phyloP scores from a whole-genome alignment of 2,888 invertebrate species.

The Meliscaeva auricollis region DNA sequence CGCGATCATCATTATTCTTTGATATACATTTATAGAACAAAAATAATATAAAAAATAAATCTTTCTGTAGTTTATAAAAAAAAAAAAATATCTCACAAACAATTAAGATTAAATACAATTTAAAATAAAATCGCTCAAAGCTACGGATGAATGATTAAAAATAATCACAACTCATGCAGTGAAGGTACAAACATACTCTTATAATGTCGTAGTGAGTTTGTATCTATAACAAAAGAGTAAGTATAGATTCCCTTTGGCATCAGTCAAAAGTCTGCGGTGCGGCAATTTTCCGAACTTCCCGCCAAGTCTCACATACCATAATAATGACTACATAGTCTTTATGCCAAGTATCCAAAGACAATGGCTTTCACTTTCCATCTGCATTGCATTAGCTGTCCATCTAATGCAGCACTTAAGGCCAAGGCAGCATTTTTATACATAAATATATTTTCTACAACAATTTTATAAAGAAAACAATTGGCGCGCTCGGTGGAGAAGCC shows the following conservation, averaged over 20 bases:
- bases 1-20: slow-evolving; percentile 3
- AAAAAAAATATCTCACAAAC: slow-evolving; percentile 62
- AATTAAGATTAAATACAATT: slow-evolving; percentile 72
- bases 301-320: slow-evolving; percentile 20
- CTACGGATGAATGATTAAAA: slow-evolving; percentile 73
- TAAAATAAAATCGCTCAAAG: slow-evolving; percentile 70
- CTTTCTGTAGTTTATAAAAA: background rate
- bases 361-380: slow-evolving; percentile 71
- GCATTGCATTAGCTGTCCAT: slow-evolving; percentile 49
- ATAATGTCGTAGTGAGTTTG: slow-evolving; percentile 10
- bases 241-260: slow-evolving; percentile 63
- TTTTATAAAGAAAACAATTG: too few species aligned
- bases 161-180: slow-evolving; percentile 65
- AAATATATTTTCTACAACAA: background rate
- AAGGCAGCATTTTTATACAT: slow-evolving; percentile 51
- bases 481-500: too few species aligned
- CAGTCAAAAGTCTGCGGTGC: slow-evolving; percentile 37
- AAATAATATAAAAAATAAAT: background rate
- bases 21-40: slow-evolving; percentile 1
- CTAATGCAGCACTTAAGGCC: slow-evolving; percentile 68
- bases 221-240: background rate
- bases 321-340: background rate
- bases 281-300: slow-evolving; percentile 37
- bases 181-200: too few species aligned
- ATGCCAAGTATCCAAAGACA: slow-evolving; percentile 46